Conservation (phyloP, 2,888 invertebrate species). For the Drosophila tripunctata region DNA sequence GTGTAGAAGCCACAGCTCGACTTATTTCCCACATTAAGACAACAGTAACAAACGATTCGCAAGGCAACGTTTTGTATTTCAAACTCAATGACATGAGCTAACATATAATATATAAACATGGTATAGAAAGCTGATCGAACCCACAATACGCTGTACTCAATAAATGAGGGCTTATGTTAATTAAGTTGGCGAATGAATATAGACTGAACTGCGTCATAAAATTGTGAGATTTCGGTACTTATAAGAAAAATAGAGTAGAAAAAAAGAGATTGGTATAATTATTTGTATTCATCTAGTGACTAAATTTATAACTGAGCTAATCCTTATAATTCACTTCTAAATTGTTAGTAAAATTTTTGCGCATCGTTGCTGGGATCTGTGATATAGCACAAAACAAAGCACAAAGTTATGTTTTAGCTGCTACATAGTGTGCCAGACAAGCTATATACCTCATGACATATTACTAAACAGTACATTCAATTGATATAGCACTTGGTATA, state of each 20-base stretch:
- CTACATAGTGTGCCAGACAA: background rate
- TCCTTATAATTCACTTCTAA: too few relatives aligned
- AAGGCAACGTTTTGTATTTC: conserved; percentile 44
- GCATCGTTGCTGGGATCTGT: too few relatives aligned
- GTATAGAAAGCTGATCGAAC: conserved; percentile 26
- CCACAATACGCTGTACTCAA: conserved; percentile 29
- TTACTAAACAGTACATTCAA: conserved; percentile 10
- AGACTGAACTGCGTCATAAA: too few relatives aligned
- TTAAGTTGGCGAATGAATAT: background rate
- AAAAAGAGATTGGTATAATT: too few relatives aligned
- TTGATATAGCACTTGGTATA: conserved; percentile 60
- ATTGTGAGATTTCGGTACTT: too few relatives aligned
- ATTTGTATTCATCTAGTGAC: too few relatives aligned
- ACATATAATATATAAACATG: too few relatives aligned
- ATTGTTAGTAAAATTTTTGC: too few relatives aligned
- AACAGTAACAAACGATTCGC: conserved; percentile 54
- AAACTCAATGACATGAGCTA: conserved; percentile 33
- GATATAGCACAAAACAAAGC: too few relatives aligned
- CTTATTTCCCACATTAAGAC: conserved; percentile 73
- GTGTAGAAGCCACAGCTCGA: conserved; percentile 39
- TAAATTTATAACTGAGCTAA: too few relatives aligned
- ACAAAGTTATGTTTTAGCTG: background rate
- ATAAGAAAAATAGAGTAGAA: too few relatives aligned
- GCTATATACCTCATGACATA: conserved; percentile 13
- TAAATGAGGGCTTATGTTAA: background rate